Percentiles rank a stretch among this genome's conserved stretches.
phyloP scores from a whole-genome alignment of 2,888 invertebrate genomes.

The Xestobium rufovillosum region DNA sequence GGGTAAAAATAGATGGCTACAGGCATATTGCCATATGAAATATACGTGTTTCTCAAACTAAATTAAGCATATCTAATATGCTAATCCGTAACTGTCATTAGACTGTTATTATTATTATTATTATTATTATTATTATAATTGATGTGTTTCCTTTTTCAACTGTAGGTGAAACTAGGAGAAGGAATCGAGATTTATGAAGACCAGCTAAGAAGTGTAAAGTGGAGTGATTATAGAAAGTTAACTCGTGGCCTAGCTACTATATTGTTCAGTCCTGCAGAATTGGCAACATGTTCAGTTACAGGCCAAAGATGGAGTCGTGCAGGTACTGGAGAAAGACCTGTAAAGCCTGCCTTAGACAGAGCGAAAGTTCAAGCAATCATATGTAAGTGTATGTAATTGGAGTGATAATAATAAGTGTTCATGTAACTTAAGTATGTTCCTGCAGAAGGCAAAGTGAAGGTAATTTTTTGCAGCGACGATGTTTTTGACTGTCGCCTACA shows the following conservation, averaged over 20 bases:
- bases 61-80: too few relatives aligned
- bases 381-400: conserved; percentile 42
- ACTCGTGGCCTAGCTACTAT: conserved; percentile 68
- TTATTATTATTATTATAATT: too few relatives aligned
- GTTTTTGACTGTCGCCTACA: too few relatives aligned
- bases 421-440: too few relatives aligned
- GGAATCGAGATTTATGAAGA: conserved; percentile 68
- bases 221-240: conserved; percentile 68
- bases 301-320: conserved; percentile 71
- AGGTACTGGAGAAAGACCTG: conserved; percentile 64
- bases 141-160: too few relatives aligned
- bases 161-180: conserved; percentile 66
- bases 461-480: too few relatives aligned
- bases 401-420: conserved; percentile 4
- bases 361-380: conserved; percentile 69
- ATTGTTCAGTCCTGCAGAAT: conserved; percentile 63
- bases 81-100: too few relatives aligned
- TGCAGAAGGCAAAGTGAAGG: too few relatives aligned
- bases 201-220: conserved; percentile 61
- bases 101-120: too few relatives aligned
- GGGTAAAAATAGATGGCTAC: too few relatives aligned
- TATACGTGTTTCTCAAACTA: too few relatives aligned
- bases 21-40: too few relatives aligned
- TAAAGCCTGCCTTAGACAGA: conserved; percentile 64
- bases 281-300: conserved; percentile 68